Evolutionary conservation across 2,888 invertebrate genomes (phyloP).

Genomic region (Odiellus spinosus): DNA sequence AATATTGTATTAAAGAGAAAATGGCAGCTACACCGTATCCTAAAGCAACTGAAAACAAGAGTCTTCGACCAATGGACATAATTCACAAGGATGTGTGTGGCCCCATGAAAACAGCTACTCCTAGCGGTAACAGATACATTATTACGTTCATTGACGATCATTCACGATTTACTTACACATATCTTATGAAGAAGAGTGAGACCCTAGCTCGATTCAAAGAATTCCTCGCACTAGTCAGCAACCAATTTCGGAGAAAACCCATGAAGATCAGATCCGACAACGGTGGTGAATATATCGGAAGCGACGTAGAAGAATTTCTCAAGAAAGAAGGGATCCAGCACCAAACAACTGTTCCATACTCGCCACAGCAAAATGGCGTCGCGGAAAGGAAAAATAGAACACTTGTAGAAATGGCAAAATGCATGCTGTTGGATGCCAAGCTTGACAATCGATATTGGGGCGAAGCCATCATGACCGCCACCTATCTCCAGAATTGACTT

Average conservation of each 20-base stretch:
- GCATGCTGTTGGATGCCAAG: neutral
- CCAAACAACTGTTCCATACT: constrained; percentile 10
- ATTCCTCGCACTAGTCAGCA: neutral
- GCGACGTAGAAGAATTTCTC: constrained; percentile 11
- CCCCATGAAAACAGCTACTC: constrained; percentile 7
- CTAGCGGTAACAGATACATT: no score
- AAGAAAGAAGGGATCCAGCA: constrained; percentile 16
- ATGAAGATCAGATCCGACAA: constrained; percentile 9
- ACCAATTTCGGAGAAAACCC: constrained; percentile 1
- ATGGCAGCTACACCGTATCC: no score
- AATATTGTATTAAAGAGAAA: no score
- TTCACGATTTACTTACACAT: constrained; percentile 3
- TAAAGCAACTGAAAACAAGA: no score
- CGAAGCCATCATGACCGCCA: neutral
- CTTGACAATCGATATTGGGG: neutral
- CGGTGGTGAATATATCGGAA: constrained; percentile 12
- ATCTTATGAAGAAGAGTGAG: constrained; percentile 5
- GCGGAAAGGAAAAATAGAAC: neutral
- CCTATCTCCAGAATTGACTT: no score
- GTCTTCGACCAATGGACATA: no score
- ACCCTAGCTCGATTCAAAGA: constrained; percentile 4
- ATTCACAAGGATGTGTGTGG: constrained; percentile 3
- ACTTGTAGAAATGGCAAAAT: neutral
- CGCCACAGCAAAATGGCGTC: neutral
- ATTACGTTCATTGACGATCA: no score